phyloP scores from a whole-genome alignment of 2,888 invertebrate species.

The Hyposoter dolosus region DNA sequence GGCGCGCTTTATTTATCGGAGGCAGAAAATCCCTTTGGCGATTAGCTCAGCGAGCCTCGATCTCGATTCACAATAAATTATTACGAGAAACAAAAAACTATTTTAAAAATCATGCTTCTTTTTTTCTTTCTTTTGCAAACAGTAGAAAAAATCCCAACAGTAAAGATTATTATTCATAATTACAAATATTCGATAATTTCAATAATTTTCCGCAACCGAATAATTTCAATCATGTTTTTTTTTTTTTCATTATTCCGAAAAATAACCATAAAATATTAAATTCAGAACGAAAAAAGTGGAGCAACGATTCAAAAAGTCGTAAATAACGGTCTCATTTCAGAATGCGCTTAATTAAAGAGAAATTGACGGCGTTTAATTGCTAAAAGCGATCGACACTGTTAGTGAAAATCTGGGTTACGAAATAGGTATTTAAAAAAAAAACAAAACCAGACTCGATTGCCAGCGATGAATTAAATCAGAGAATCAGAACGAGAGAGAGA shows the following conservation, averaged over 20 bases:
- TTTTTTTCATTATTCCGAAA: background rate
- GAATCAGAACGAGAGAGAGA: background rate
- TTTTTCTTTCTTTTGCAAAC: background rate
- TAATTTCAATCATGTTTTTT: no score
- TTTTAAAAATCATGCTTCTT: background rate
- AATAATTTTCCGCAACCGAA: background rate
- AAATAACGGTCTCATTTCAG: background rate
- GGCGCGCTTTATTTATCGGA: conserved; percentile 48
- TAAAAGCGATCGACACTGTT: conserved; percentile 1
- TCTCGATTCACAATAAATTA: background rate
- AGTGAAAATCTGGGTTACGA: conserved; percentile 20
- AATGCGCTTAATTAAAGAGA: background rate
- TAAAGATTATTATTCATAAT: background rate
- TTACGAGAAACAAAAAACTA: background rate
- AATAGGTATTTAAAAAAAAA: conserved; percentile 34
- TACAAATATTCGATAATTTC: background rate
- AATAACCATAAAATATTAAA: background rate
- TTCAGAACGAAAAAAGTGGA: background rate
- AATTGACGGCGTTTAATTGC: background rate
- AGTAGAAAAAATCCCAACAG: background rate
- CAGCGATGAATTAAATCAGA: conserved; percentile 34
- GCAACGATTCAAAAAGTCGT: background rate
- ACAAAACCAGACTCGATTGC: conserved; percentile 9
- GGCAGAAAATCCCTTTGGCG: conserved; percentile 33
- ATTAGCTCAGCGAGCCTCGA: conserved; percentile 15